A percentile compares a stretch with the other conserved stretches of the same genome.
Conservation (phyloP, 2,797 vertebrate genomes). For the Calcarius lapponicus region DNA sequence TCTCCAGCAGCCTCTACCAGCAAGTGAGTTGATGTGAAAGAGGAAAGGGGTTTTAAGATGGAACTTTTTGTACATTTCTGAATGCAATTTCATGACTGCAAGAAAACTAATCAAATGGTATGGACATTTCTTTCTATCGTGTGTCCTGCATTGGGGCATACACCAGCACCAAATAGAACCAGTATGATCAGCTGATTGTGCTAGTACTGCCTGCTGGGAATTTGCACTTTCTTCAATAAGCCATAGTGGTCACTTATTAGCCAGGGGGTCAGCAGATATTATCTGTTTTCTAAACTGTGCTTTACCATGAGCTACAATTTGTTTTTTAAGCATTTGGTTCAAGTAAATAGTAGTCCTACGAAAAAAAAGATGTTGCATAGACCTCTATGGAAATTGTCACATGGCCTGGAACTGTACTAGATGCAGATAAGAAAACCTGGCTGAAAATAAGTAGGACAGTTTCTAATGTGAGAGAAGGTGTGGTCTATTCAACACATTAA, state of each 20-base stretch:
- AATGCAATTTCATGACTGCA: background rate
- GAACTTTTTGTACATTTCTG: background rate
- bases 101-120: background rate
- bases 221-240: background rate
- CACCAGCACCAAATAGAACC: background rate
- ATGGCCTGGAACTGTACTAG: background rate
- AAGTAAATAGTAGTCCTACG: background rate
- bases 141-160: background rate
- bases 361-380: background rate
- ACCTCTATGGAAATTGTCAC: fast-evolving
- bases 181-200: background rate
- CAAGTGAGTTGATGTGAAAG: background rate
- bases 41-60: background rate
- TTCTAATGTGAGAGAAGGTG: background rate
- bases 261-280: background rate
- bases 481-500: background rate
- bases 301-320: background rate
- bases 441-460: background rate
- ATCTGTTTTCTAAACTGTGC: background rate
- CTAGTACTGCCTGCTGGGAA: background rate
- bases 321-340: background rate
- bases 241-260: background rate
- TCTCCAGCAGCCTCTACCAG: background rate
- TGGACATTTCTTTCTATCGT: background rate
- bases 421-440: background rate